phyloP scores from a whole-genome alignment of 2,888 invertebrate genomes.

The Synanthedon andrenaeformis region DNA sequence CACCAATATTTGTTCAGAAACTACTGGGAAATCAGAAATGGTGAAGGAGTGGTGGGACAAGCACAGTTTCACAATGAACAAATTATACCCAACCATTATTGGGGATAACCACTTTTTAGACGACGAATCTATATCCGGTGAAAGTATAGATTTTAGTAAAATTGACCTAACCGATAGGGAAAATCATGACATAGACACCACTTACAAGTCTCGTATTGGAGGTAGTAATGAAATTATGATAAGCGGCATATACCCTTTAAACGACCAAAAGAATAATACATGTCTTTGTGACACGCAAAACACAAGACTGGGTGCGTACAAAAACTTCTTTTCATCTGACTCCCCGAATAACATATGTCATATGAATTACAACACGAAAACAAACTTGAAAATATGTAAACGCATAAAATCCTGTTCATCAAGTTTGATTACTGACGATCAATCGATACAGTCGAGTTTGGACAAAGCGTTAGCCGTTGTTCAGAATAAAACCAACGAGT shows the following conservation, averaged over 20 bases:
- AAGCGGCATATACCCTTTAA: slow-evolving; percentile 39
- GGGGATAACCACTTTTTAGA: slow-evolving; percentile 47
- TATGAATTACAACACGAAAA: slow-evolving; percentile 49
- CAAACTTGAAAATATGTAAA: slow-evolving; percentile 32
- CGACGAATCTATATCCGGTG: slow-evolving; percentile 37
- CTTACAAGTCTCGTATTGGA: slow-evolving; percentile 45
- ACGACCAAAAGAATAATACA: slow-evolving; percentile 14
- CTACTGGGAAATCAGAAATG: slow-evolving; percentile 47
- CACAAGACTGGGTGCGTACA: slow-evolving; percentile 39
- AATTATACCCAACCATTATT: slow-evolving; percentile 55
- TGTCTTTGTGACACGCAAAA: slow-evolving; percentile 12
- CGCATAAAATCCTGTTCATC: background rate
- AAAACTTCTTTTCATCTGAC: slow-evolving; percentile 56
- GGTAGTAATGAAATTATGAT: slow-evolving; percentile 30
- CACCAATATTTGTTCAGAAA: slow-evolving; percentile 27
- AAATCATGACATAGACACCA: slow-evolving; percentile 22
- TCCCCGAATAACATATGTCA: slow-evolving; percentile 51
- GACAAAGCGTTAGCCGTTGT: slow-evolving; percentile 46
- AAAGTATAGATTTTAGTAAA: slow-evolving; percentile 17
- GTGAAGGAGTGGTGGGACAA: slow-evolving; percentile 59
- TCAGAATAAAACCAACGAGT: slow-evolving; percentile 56
- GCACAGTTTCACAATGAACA: slow-evolving; percentile 48
- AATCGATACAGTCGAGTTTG: slow-evolving; percentile 19
- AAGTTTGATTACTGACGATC: background rate
- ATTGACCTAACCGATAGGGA: slow-evolving; percentile 19